Evolutionary conservation across 1,140 invertebrate genomes (phyloP).

Genomic region (Tetraneura akinire): DNA sequence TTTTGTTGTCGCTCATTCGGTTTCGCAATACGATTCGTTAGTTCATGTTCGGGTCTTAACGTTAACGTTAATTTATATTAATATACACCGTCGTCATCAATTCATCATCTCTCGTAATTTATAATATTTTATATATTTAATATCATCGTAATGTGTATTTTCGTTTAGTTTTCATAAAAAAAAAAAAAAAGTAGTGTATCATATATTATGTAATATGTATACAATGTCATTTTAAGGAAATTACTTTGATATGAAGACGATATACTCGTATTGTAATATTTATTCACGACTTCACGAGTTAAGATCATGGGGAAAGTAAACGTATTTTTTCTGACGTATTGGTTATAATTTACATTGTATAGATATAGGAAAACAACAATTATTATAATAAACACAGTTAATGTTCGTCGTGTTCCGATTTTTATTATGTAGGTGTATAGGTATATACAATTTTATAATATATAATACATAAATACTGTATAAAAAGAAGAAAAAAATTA

Average conservation of each 20-base stretch:
- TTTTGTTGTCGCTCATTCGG: no score
- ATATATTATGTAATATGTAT: neutral
- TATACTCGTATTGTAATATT: neutral
- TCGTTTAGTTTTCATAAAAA: no score
- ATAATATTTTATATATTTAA: no score
- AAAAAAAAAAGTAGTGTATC: no score
- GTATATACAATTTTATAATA: no score
- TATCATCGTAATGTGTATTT: no score
- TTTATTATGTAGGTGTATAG: neutral
- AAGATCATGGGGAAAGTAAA: constrained; percentile 1
- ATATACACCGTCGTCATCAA: no score
- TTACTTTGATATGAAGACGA: neutral
- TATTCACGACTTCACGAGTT: neutral
- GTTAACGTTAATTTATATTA: no score
- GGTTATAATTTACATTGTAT: neutral
- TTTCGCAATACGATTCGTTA: no score
- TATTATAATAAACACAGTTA: neutral
- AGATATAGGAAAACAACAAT: neutral
- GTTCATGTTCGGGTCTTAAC: no score
- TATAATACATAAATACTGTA: no score
- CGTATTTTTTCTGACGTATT: neutral
- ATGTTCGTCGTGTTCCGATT: constrained; percentile 31
- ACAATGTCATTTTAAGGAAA: neutral
- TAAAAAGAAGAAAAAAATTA: constrained; percentile 17
- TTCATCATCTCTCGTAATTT: no score